Conservation (phyloP, 2,113 vertebrate species). For the Astur gentilis region DNA sequence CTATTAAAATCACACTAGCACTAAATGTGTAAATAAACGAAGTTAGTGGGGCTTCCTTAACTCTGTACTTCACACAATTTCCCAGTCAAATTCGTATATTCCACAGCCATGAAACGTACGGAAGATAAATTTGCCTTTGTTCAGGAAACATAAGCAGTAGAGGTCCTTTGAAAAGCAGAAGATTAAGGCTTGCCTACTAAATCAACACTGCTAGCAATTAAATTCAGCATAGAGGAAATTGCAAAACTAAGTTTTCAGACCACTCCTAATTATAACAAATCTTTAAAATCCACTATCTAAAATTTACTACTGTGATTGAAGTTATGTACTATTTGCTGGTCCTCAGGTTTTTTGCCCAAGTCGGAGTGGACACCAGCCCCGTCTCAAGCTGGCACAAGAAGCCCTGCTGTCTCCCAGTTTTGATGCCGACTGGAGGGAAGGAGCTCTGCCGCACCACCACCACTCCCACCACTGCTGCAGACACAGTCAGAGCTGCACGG, state of each 20-base stretch:
- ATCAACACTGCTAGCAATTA: not conserved
- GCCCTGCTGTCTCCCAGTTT: not conserved
- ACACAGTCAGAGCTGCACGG: accelerated
- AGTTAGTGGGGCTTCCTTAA: not conserved
- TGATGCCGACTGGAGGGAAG: not conserved
- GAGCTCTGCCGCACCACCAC: not conserved
- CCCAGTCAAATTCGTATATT: not conserved
- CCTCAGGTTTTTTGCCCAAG: not conserved
- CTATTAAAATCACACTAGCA: not conserved
- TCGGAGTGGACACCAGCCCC: not conserved
- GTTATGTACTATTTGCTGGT: not conserved
- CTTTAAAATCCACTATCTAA: not conserved
- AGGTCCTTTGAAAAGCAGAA: not conserved
- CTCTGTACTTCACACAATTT: not conserved
- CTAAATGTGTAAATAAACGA: not conserved
- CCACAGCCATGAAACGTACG: accelerated
- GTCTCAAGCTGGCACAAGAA: accelerated
- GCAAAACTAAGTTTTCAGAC: not conserved
- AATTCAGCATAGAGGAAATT: not conserved
- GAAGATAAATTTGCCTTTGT: not conserved
- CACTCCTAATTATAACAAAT: not conserved
- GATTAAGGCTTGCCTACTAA: not conserved
- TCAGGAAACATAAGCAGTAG: not conserved
- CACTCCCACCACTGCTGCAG: not conserved
- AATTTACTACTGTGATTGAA: not conserved